Base-by-base conservation (phyloP, 2,888 invertebrate genomes). In the Tineola bisselliella region DNA sequence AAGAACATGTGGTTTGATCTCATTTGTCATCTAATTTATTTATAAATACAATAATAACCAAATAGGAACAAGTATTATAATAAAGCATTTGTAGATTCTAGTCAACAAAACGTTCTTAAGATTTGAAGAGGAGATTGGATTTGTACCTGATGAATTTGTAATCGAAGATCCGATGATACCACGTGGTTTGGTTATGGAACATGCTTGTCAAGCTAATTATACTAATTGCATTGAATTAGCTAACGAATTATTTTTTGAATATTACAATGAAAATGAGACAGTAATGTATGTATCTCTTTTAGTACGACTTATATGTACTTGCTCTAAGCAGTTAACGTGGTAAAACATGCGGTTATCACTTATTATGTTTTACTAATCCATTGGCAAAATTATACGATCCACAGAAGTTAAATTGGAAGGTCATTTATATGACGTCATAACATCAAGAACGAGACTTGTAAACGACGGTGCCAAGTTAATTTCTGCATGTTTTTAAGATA, bases 101-200 rank as follows among this genome's bases (percentile, higher is more conserved):
- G 48, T 48, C 48, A 48, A 17, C 10, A 54, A 18, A 8, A 54
- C 54, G 12, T 54, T 54, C 11, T 54, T 25, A 10, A n/a, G 73
- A 1, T 65, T 86, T 5, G 84, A 87, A 64, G 61, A 69, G 0
- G 71, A 81, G 62, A 64, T 84, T 2, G 75, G 77, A 4, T 87
- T 84, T 62, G 63, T 68, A 10, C 81, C 84, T 0, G 77, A 79
- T 6, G 54, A 54, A 25, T 54, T 19, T 25, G 11, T 70, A 0
- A 64, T 61, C 0, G 86, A 86, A 56, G 75, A 79, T 1, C 71
- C 75, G 0, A 84, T 84, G 83, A 61, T 63, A 0, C 70, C 80
- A 0, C 63, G 84, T 11, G 84, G 82, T 0, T 62, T 87, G 8
- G 83, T 87, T 0, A 87, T 87, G 87, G 81, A 86, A 17, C 84